Evolutionary conservation across 2,888 invertebrate genomes (phyloP), one percentile per base, ranked within the genome.

Genomic region (Octonoba sinensis): DNA sequence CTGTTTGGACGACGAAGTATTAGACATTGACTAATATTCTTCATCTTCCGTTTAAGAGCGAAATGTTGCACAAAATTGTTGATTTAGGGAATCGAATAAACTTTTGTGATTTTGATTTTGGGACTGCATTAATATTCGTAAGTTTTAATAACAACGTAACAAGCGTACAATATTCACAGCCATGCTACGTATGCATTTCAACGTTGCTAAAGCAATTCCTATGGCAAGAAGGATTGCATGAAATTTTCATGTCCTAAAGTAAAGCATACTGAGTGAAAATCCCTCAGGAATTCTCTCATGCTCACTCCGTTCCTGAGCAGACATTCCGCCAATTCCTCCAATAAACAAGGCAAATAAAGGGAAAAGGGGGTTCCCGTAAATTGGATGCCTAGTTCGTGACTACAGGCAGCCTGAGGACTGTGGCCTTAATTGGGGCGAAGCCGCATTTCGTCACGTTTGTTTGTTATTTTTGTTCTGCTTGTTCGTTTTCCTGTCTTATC

Each of bases 281-380:
- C 75, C 67, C 75, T n/a, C 18, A 24, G 67, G 75, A 67, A 75
- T 51, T 49, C 49, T 64, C 64, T 60, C 57, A 64, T 73, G 60
- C 62, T 36, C 24, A 27, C 44, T 18, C 46, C 47, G 59, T 57
- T 74, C 44, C 75, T 75, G 67, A 4, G 51, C 51, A 67, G 75
- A 75, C 67, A 22, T 59, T 49, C 66, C 67, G 75, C 75, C 75
- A 75, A 75, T 75, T 64, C 36, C 54, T 69, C 76, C 69, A 69
- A 76, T 76, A 76, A 76, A 76, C 67, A 76, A 69, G 76, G 69
- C 76, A 76, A 76, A 76, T 76, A 76, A 69, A 76, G 60, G 59
- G 18, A 65, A 54, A 36, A 64, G 22, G 27, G 54, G 56, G 59
- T 69, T 27, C 24, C 69, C 60, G 76, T 56, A 76, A 76, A 76